Evolutionary conservation across 2,113 vertebrate genomes (phyloP).

Genomic region (Caranx melampygus): DNA sequence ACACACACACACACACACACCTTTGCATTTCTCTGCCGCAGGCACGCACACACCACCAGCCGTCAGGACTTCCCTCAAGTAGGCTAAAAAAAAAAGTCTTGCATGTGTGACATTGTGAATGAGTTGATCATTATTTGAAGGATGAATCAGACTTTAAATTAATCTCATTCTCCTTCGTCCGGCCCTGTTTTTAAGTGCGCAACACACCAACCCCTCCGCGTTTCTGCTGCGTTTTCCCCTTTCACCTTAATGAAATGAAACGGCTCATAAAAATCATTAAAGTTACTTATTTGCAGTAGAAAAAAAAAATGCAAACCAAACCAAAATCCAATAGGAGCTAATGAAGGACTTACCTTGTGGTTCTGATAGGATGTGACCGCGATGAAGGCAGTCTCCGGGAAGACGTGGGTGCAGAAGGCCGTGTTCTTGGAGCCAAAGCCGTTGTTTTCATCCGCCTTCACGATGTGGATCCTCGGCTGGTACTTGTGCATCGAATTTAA

Average conservation of each 20-base stretch:
- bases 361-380: constrained; percentile 98
- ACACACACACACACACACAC: too few relatives aligned
- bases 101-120: too few relatives aligned
- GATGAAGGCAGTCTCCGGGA: constrained; percentile 96
- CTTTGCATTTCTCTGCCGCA: background rate
- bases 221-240: constrained; percentile 1
- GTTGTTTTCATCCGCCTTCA: constrained; percentile 98
- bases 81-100: too few relatives aligned
- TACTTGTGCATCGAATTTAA: constrained; percentile 99
- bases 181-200: background rate
- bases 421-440: constrained; percentile 99
- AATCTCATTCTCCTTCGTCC: too few relatives aligned
- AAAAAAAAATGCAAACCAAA: background rate
- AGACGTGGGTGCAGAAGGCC: constrained; percentile 97
- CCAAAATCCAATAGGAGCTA: background rate
- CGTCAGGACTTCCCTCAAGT: too few relatives aligned
- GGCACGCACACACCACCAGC: too few relatives aligned
- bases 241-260: background rate
- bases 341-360: constrained; percentile 89
- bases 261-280: background rate
- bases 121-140: background rate
- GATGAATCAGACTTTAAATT: too few relatives aligned
- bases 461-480: constrained; percentile 97
- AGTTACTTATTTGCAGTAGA: background rate
- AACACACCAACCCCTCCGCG: background rate